Base-by-base conservation (phyloP, 2,113 vertebrate genomes). In the Eulemur rufifrons region DNA sequence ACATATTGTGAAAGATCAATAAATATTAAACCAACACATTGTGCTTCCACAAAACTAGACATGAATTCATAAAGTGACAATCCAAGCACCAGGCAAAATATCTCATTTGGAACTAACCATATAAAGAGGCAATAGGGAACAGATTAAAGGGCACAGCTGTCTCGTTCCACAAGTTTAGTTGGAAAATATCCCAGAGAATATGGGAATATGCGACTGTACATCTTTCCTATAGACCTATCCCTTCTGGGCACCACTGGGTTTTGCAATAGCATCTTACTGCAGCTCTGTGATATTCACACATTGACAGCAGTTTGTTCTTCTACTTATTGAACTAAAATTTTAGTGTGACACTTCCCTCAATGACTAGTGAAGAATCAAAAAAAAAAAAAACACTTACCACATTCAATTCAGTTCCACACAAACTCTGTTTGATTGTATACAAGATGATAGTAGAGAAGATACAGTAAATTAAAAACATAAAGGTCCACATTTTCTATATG, bases 91-190 rank as follows among this genome's bases (percentile, higher is more conserved):
- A 91, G 61, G 77, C 84, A 95, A 96, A 97, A 96, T 96, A 97
- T 86, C 68, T 86, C 93, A 95, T 97, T 97, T 94, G 84, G 82
- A 98, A 94, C 89, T 95, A 98, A 93, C 96, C 59, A 82, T 47
- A 73, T 96, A 95, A 98, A 94, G 86, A 96, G 91, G 47, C 91
- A 95, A 94, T 23, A 86, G 93, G 93, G 93, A 96, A 93, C 56
- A 97, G 86, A 95, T 97, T 94, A 97, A 96, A 97, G 93, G 89
- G 66, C 91, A 93, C 82, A 96, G 93, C 73, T 96, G 93, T 93
- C 95, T 96, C 21, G 0, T 96, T 96, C 88, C 91, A 86, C 91
- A 96, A 89, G 91, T 97, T 94, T 94, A 94, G 78, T 21, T 96
- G 97, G 91, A 96, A 96, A 97, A 95, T 63, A 95, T 74, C 86